Percentiles rank a stretch among this genome's conserved stretches.
Conservation (phyloP, 2,113 vertebrate genomes). For the Hippopotamus amphibius region DNA sequence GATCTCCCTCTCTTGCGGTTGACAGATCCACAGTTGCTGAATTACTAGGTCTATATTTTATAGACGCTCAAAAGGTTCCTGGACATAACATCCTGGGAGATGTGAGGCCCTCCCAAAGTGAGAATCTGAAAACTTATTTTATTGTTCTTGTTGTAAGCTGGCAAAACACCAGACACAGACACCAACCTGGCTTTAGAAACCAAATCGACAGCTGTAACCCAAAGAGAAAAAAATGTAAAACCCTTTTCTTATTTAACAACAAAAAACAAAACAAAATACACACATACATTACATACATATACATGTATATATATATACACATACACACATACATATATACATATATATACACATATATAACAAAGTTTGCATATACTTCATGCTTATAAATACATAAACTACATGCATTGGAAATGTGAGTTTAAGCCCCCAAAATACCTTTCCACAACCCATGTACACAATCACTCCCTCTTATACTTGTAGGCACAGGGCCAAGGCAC, state of each 20-base stretch:
- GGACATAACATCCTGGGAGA: neutral
- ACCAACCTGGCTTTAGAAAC: conserved; percentile 45
- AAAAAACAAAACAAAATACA: neutral
- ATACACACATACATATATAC: neutral
- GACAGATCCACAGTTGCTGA: conserved; percentile 47
- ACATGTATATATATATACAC: neutral
- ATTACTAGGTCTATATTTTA: neutral
- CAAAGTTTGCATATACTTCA: neutral
- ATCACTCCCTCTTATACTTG: conserved; percentile 39
- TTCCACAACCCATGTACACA: neutral
- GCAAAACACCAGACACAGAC: neutral
- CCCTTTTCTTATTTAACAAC: neutral
- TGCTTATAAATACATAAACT: neutral
- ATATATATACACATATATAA: neutral
- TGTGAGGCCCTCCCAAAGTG: neutral
- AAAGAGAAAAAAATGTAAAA: conserved; percentile 37
- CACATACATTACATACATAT: neutral
- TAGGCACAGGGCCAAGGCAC: conserved; percentile 55
- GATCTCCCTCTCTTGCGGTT: conserved; percentile 59
- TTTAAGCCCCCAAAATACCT: neutral
- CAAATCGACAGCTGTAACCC: neutral
- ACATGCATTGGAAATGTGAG: neutral
- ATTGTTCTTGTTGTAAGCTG: neutral
- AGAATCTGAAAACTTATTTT: neutral
- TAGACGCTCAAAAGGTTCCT: neutral